These are phyloP conservation scores for Scomber japonicus DNA, from an alignment of 2,113 vertebrate species.

Conservation along the genomic window DNA sequence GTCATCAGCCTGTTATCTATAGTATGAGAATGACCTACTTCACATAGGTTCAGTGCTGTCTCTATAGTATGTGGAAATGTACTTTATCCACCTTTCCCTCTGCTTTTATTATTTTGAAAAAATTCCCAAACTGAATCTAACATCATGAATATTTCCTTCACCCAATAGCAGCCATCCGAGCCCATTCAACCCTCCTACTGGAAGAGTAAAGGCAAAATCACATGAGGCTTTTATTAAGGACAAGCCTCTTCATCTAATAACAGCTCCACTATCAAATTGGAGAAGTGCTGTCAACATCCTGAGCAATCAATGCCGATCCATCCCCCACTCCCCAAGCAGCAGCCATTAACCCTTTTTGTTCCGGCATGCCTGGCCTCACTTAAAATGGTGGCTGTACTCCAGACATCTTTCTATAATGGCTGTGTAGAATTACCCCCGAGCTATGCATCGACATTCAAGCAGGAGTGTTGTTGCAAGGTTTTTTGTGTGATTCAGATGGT, in stretches of 20 bases:
- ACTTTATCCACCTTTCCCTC: not conserved
- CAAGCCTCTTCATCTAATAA: slow-evolving; percentile 79
- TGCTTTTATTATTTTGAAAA: slow-evolving; percentile 23
- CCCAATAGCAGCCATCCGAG: not conserved
- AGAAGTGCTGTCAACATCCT: slow-evolving; percentile 85
- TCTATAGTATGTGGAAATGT: slow-evolving; percentile 10
- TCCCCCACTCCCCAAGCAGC: slow-evolving; percentile 75
- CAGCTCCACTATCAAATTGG: slow-evolving; percentile 79
- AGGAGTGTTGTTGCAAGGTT: slow-evolving; percentile 31
- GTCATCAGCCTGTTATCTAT: slow-evolving; percentile 31
- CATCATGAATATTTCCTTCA: not conserved
- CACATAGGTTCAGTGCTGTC: not conserved
- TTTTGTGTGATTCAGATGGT: slow-evolving; percentile 40
- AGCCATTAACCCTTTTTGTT: slow-evolving; percentile 83
- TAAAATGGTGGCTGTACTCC: slow-evolving; percentile 79
- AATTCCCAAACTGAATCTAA: slow-evolving; percentile 13
- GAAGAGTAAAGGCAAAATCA: slow-evolving; percentile 44
- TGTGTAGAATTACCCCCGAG: slow-evolving; percentile 67
- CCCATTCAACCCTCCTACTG: slow-evolving; percentile 14
- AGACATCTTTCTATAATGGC: slow-evolving; percentile 78
- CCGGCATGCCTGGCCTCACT: slow-evolving; percentile 76
- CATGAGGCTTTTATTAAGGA: slow-evolving; percentile 73
- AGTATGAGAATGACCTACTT: slow-evolving; percentile 34
- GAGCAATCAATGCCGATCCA: slow-evolving; percentile 80
- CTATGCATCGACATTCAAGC: slow-evolving; percentile 61